Evolutionary conservation across 2,888 invertebrate species (phyloP), one percentile per base, ranked within the genome.

Genomic region (Miltochrista miniata): DNA sequence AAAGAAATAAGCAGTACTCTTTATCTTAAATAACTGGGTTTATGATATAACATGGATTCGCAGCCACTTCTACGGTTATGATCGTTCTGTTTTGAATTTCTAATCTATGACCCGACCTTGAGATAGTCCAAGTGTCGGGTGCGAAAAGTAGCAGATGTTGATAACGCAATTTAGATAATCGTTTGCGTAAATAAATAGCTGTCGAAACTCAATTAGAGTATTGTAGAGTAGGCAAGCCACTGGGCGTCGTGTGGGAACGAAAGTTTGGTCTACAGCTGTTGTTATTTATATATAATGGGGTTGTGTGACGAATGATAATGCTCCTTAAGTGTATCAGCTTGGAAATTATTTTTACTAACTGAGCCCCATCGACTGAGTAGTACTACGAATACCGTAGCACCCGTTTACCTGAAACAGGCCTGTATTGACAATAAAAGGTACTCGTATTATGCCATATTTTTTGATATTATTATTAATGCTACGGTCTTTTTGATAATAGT

Each of bases 111-210:
- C 46, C 41, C 52, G 61, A 74, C 77, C 77, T 77, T 75, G 65
- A 59, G 48, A 75, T 76, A 79, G 74, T 63, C 73, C 66, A 74
- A 68, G 76, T 74, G 72, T 61, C 55, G 66, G 72, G 79, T 88
- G 90, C 70, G 89, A 88, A 88, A 81, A 81, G 72, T 73, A 80
- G 73, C 90, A 90, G 89, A 86, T 90, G 90, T 72, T 83, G 76
- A 83, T 83, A 88, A 88, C 84, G 84, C 87, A 88, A 89, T 90
- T 90, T 81, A 79, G 85, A 86, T 90, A 85, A 90, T 88, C 85
- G 88, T 84, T 85, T 82, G 79, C 79, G 90, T 86, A 90, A 90
- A 91, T 90, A 90, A 88, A 85, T 89, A 83, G 85, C 81, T 79
- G 81, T 82, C 81, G 79, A 78, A 85, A 85, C 82, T 76, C 86